These are phyloP conservation scores for Girardinichthys multiradiatus DNA, from an alignment of 2,113 vertebrate genomes.

Conservation along the genomic window DNA sequence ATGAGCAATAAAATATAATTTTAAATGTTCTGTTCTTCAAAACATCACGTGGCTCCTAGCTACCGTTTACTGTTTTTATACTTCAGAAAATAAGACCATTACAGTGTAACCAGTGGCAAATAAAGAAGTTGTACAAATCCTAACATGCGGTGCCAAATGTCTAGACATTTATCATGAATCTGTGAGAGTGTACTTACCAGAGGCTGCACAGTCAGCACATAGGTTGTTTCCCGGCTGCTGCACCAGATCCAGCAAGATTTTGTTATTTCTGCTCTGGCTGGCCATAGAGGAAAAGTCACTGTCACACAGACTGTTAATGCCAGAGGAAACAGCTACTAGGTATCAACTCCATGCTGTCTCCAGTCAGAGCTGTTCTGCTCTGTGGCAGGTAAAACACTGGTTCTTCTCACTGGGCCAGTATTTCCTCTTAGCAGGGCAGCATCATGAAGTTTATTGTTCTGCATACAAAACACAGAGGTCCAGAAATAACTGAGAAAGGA, in stretches of 20 bases:
- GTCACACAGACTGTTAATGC: constrained; percentile 33
- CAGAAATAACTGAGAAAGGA: constrained; percentile 75
- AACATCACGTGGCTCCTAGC: background rate
- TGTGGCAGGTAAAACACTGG: constrained; percentile 23
- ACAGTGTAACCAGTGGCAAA: background rate
- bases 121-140: background rate
- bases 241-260: constrained; percentile 82
- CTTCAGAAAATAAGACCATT: background rate
- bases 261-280: constrained; percentile 83
- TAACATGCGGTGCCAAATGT: background rate
- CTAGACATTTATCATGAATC: background rate
- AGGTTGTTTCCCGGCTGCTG: constrained; percentile 76
- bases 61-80: background rate
- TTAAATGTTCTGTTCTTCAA: constrained; percentile 14
- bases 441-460: constrained; percentile 72
- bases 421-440: constrained; percentile 69
- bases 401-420: constrained; percentile 32
- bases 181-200: constrained; percentile 76
- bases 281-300: constrained; percentile 66
- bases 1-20: background rate
- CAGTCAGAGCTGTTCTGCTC: constrained; percentile 13
- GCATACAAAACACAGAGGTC: constrained; percentile 54
- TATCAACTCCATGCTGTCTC: constrained; percentile 45
- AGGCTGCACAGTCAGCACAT: constrained; percentile 87
- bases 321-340: constrained; percentile 17